Evolutionary conservation across 2,797 vertebrate genomes (phyloP).

Genomic region (Sciurus carolinensis): DNA sequence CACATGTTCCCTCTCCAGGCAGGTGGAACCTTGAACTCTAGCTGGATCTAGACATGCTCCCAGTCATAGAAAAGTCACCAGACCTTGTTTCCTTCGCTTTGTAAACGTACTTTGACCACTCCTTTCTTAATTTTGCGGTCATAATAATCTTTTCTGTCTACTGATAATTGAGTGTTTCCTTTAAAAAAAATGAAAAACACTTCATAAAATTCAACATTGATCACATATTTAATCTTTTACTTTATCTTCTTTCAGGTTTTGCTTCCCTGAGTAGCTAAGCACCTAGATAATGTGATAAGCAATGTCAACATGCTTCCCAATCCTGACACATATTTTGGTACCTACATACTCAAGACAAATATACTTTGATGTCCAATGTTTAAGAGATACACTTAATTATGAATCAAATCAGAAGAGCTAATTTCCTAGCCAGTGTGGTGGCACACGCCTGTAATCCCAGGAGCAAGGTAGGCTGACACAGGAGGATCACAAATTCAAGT

Average conservation of each 20-base stretch:
- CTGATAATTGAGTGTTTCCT: background rate
- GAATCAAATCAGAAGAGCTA: slow-evolving; percentile 64
- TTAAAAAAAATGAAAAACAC: background rate
- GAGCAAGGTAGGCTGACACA: too few relatives aligned
- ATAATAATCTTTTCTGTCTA: background rate
- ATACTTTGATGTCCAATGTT: background rate
- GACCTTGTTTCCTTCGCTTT: background rate
- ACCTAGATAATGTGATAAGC: background rate
- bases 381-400: background rate
- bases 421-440: background rate
- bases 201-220: background rate
- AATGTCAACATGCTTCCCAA: background rate
- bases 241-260: slow-evolving; percentile 19
- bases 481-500: too few relatives aligned
- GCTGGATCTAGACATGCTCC: background rate
- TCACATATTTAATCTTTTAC: background rate
- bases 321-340: slow-evolving; percentile 20
- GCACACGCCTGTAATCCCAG: too few relatives aligned
- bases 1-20: background rate
- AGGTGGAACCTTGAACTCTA: background rate
- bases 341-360: background rate
- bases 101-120: background rate
- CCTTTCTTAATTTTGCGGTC: background rate
- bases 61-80: background rate
- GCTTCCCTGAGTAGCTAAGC: background rate